Evolutionary conservation across 1,140 invertebrate genomes (phyloP), one percentile per base, ranked within the genome.

Genomic region (Bombus impatiens): DNA sequence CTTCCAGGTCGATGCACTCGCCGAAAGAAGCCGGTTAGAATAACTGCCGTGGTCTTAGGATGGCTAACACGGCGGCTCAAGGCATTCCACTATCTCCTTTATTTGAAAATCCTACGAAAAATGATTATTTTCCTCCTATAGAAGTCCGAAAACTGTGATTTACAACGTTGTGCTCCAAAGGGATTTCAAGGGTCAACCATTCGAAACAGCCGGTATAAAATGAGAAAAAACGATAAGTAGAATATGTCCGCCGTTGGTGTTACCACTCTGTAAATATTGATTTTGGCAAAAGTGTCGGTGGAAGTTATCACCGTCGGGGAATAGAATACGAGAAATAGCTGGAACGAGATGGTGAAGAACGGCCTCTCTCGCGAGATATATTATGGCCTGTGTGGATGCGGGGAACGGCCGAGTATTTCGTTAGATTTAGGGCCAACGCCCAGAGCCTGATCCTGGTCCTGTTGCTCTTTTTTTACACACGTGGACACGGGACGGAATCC

Each of bases 361-460:
- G 57, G 76, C 82, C 67, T 15, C 25, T 86, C 62, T 53, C 53
- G 57, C 15, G 67, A 78, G 81, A 80, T 47, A 77, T 74, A 88
- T 90, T 87, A 87, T 86, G 68, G 57, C 47, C 62, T 40, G 53
- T 65, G 83, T 62, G 62, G 35, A 74, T 28, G 78, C 57, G 13
- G 79, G 65, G 59, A 86, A 35, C 65, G 74, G 57, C 32, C 75
- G 83, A 70, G 71, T 88, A 86, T 86, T 91, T 91, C 84, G 90
- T 91, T 91, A 91, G 90, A 88, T 91, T 89, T 91, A 91, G 90
- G 90, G 88, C 90, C 90, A 88, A 90, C 90, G 89, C 86, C 90
- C 89, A 91, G 80, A 44, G 37, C 77, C 77, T 40, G 57, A 28
- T 18, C 28, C 62, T 62, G 44, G 44, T 83, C 70, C 47, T 53